phyloP scores from a whole-genome alignment of 1,140 invertebrate genomes.

The Drosophila nigromelanica region DNA sequence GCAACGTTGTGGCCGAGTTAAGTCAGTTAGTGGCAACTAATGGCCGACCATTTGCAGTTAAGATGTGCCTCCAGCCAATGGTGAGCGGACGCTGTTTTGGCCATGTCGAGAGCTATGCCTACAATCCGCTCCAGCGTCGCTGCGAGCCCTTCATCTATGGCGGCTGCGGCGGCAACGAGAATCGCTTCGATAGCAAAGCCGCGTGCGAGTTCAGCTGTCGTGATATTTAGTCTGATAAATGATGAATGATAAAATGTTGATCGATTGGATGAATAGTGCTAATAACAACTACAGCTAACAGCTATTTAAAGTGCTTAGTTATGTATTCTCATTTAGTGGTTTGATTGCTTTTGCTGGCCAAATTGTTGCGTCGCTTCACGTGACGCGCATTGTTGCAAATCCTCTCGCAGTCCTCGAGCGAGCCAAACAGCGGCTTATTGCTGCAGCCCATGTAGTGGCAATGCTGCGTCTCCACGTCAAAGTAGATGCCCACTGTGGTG shows the following conservation, averaged over 20 bases:
- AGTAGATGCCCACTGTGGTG: conserved; percentile 70
- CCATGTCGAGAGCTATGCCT: conserved; percentile 71
- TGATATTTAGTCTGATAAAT: conserved; percentile 45
- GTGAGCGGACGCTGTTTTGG: conserved; percentile 73
- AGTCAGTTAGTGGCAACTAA: not conserved
- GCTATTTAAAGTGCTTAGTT: conserved; percentile 22
- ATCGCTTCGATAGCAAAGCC: conserved; percentile 89
- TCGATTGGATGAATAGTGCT: not conserved
- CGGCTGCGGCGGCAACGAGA: conserved; percentile 91
- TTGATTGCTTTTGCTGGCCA: conserved; percentile 55
- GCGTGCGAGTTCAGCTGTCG: conserved; percentile 91
- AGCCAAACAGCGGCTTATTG: conserved; percentile 59
- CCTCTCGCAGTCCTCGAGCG: conserved; percentile 72
- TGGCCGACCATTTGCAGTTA: conserved; percentile 44
- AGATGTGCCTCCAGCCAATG: conserved; percentile 65
- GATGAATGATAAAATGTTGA: conserved; percentile 3
- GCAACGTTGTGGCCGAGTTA: not conserved
- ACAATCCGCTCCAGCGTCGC: conserved; percentile 68
- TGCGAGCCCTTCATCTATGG: conserved; percentile 75
- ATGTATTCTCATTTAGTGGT: conserved; percentile 58
- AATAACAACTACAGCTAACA: conserved; percentile 32
- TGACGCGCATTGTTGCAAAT: conserved; percentile 76
- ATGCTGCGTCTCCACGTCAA: conserved; percentile 67
- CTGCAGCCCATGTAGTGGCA: conserved; percentile 71
- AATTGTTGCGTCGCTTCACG: conserved; percentile 49